Conservation (phyloP, 2,888 invertebrate species). For the Dryobota labecula region DNA sequence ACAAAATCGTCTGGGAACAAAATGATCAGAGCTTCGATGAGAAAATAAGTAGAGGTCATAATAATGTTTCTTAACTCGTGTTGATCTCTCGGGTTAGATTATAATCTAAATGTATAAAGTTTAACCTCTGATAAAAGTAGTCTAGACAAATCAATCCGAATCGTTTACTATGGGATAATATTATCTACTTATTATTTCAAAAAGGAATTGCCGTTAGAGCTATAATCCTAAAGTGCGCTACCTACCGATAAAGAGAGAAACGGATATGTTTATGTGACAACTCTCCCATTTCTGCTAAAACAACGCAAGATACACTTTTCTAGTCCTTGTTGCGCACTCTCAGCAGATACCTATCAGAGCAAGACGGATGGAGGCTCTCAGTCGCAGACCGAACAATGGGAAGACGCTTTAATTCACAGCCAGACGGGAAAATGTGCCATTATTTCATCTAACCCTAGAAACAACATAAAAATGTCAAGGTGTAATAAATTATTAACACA, state of each 20-base stretch:
- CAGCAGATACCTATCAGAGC: conserved; percentile 80
- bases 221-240: background rate
- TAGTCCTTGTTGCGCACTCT: conserved; percentile 69
- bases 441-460: conserved; percentile 60
- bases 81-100: conserved; percentile 36
- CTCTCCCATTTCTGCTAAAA: conserved; percentile 62
- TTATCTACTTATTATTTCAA: background rate
- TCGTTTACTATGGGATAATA: background rate
- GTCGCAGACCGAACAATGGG: conserved; percentile 72
- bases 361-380: conserved; percentile 78
- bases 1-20: conserved; percentile 72
- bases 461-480: conserved; percentile 61
- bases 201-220: background rate
- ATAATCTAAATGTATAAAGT: conserved; percentile 31
- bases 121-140: conserved; percentile 23
- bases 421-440: conserved; percentile 67
- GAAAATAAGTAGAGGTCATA: conserved; percentile 59
- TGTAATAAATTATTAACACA: conserved; percentile 35
- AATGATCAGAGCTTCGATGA: conserved; percentile 59
- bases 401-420: conserved; percentile 73
- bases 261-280: conserved; percentile 51
- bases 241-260: conserved; percentile 29
- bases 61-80: conserved; percentile 37
- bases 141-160: conserved; percentile 28
- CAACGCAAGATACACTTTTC: conserved; percentile 49